Evolutionary conservation across 2,113 vertebrate species (phyloP), one percentile per base, ranked within the genome.

Genomic region (Paratilapia polleni): DNA sequence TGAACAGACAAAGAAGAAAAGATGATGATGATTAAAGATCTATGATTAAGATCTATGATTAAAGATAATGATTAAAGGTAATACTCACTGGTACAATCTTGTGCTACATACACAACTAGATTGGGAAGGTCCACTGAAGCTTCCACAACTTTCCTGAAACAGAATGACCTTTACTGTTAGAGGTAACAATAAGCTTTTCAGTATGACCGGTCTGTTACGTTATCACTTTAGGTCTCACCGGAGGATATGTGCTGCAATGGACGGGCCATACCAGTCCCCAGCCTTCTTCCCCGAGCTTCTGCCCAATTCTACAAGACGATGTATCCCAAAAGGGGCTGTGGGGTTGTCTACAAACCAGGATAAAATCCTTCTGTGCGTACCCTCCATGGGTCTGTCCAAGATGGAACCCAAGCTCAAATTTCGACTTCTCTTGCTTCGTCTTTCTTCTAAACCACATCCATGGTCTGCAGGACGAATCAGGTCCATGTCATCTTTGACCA

Each of bases 261-360:
- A 96, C 0, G 97, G 97, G 4, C 98, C 97, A 7, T 98, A 98
- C 98, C 98, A 98, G 94, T 98, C 97, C 1, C 98, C 98, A 0
- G 97, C 97, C 81, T 94, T 97, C 92, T 97, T 97, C 89, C 97
- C 97, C 0, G 96, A 96, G 81, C 94, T 95, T 84, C 84, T 92
- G 0, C 97, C 97, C 5, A 97, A 83, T 62, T 96, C 95, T 70
- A 98, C 97, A 66, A 98, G 90, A 56, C 80, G 92, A 83, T 98
- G 97, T 11, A 98, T 95, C 31, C 97, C 96, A 2, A 98, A 97
- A 0, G 96, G 96, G 3, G 97, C 95, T 1, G 56, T 47, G 1
- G 97, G 96, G 8, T 93, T 87, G 90, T 98, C 97, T 0, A 95
- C 95, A 3, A 97, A 98, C 97, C 97, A 97, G 6, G 95, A 95